Evolutionary conservation across 2,113 vertebrate species (phyloP).

Genomic region (Struthidea cinerea): DNA sequence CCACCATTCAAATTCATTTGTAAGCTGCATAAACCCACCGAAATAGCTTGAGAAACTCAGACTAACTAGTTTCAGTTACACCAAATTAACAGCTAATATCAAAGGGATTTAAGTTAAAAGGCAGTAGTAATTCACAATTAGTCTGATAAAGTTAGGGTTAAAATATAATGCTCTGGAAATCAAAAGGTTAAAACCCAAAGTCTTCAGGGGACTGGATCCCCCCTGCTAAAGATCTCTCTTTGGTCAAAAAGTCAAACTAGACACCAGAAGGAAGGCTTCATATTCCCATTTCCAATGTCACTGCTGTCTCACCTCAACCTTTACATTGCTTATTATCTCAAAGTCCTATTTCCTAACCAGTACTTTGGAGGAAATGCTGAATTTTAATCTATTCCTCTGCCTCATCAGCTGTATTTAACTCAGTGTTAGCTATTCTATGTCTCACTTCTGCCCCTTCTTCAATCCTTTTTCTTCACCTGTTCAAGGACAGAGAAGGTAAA

Average conservation of each 20-base stretch:
- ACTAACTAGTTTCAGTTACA: neutral
- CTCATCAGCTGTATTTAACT: neutral
- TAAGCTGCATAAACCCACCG: neutral
- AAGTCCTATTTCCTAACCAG: neutral
- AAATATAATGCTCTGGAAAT: neutral
- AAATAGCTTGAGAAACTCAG: neutral
- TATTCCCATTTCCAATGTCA: neutral
- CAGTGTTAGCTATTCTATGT: neutral
- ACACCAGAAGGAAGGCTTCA: neutral
- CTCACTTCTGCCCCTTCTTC: neutral
- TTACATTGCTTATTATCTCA: neutral
- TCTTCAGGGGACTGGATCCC: neutral
- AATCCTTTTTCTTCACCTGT: neutral
- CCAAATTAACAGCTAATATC: neutral
- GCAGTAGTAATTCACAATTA: neutral
- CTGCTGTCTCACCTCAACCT: neutral
- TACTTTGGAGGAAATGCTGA: neutral
- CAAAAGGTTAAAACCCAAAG: neutral
- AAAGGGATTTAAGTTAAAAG: neutral
- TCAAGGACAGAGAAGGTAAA: neutral
- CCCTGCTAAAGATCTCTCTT: neutral
- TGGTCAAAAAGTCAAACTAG: neutral
- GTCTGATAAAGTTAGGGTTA: neutral
- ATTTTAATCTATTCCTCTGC: neutral
- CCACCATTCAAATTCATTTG: neutral